These are phyloP conservation scores for Athene cunicularia DNA, from an alignment of 2,113 vertebrate species.

Conservation along the genomic window DNA sequence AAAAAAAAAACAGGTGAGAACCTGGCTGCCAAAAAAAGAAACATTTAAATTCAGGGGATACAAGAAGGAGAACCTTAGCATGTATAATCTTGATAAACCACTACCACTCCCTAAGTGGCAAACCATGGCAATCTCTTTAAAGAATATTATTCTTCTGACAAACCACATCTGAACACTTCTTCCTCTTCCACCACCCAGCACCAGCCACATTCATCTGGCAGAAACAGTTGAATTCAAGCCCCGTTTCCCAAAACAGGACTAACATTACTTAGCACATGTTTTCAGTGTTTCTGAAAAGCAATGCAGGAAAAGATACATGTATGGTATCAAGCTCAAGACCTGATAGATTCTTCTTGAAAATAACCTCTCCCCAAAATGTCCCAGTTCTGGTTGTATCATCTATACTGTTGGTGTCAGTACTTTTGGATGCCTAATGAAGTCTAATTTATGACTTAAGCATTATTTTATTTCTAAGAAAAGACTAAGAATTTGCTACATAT, in stretches of 20 bases:
- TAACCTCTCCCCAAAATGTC: not conserved
- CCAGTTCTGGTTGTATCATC: not conserved
- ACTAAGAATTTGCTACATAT: not conserved
- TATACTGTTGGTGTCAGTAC: not conserved
- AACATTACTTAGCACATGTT: not conserved
- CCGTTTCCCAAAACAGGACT: not conserved
- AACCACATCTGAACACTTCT: not conserved
- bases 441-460: not conserved
- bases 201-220: not conserved
- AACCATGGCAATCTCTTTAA: not conserved
- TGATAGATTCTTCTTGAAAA: not conserved
- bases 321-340: not conserved
- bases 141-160: not conserved
- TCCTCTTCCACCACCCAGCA: not conserved
- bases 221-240: not conserved
- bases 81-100: not conserved
- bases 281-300: not conserved
- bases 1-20: no score
- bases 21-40: not conserved
- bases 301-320: rapidly evolving
- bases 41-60: not conserved
- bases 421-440: not conserved
- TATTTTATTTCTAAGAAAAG: not conserved
- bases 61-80: not conserved
- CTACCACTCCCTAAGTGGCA: not conserved